Evolutionary conservation across 2,888 invertebrate species (phyloP).

Genomic region (Glyphotaelius pellucidus): DNA sequence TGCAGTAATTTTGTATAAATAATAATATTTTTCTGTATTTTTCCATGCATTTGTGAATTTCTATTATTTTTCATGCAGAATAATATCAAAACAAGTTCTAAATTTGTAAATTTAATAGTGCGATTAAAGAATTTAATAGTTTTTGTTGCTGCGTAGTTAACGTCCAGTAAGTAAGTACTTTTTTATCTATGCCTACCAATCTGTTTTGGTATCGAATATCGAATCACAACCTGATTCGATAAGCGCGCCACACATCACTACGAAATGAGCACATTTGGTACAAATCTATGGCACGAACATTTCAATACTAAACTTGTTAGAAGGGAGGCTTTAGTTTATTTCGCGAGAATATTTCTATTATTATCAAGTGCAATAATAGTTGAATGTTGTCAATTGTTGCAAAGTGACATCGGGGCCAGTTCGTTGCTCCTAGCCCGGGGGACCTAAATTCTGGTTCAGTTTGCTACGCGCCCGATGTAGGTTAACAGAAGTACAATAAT

Average conservation of each 20-base stretch:
- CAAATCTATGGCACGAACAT: conserved; percentile 21
- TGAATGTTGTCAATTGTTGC: conserved; percentile 19
- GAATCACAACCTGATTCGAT: background rate
- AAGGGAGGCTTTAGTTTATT: conserved; percentile 55
- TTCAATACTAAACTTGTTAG: conserved; percentile 36
- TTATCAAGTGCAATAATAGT: conserved; percentile 41
- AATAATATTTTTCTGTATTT: background rate
- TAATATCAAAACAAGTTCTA: background rate
- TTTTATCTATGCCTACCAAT: background rate
- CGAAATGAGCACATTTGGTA: conserved; percentile 31
- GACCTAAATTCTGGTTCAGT: background rate
- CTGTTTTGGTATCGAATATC: background rate
- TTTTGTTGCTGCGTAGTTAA: background rate
- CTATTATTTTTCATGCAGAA: background rate
- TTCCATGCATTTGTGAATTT: background rate
- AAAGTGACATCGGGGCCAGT: background rate
- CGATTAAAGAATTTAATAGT: background rate
- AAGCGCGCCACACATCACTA: background rate
- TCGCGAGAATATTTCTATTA: conserved; percentile 51
- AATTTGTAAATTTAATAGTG: background rate
- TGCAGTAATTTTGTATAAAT: too few relatives aligned
- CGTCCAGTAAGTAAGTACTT: background rate
- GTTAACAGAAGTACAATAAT: conserved; percentile 49
- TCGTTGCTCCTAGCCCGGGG: background rate
- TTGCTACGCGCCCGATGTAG: conserved; percentile 38